Evolutionary conservation across 2,797 vertebrate species (phyloP).

Genomic region (Crenuchus spilurus): DNA sequence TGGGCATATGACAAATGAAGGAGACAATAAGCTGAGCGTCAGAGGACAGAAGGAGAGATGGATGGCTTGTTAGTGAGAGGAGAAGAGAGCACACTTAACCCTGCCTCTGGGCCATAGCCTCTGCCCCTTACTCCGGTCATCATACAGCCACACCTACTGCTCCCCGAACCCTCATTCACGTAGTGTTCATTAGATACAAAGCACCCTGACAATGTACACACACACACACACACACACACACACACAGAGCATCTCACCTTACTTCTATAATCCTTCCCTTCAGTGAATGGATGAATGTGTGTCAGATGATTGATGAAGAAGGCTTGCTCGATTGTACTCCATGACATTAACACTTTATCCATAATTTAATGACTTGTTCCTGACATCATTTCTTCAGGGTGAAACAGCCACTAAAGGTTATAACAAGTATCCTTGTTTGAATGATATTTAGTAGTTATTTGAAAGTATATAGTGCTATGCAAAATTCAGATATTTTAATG

Average conservation of each 20-base stretch:
- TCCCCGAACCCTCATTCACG: conserved; percentile 63
- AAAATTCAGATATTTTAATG: not conserved
- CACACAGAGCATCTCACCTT: conserved; percentile 26
- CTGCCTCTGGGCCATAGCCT: conserved; percentile 84
- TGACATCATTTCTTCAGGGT: conserved; percentile 34
- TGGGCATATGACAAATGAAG: conserved; percentile 95
- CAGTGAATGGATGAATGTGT: conserved; percentile 57
- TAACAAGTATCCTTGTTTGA: conserved; percentile 39
- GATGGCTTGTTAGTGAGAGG: conserved; percentile 87
- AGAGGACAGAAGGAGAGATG: conserved; percentile 83
- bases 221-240: conserved; percentile 25
- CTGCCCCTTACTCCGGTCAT: conserved; percentile 56
- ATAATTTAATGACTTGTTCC: conserved; percentile 45
- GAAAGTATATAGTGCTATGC: too few species aligned
- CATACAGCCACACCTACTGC: conserved; percentile 39
- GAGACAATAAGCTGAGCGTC: conserved; percentile 90
- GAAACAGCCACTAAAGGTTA: conserved; percentile 49
- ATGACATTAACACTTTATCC: conserved; percentile 28
- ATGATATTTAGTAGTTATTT: not conserved
- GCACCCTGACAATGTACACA: conserved; percentile 70
- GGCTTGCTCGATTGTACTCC: conserved; percentile 25
- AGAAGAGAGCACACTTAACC: conserved; percentile 86
- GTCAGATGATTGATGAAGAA: conserved; percentile 50
- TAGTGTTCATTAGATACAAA: conserved; percentile 80
- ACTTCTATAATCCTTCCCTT: conserved; percentile 22